Evolutionary conservation across 2,113 vertebrate species (phyloP), one percentile per base, ranked within the genome.

Genomic region (Zosterops hypoxanthus): DNA sequence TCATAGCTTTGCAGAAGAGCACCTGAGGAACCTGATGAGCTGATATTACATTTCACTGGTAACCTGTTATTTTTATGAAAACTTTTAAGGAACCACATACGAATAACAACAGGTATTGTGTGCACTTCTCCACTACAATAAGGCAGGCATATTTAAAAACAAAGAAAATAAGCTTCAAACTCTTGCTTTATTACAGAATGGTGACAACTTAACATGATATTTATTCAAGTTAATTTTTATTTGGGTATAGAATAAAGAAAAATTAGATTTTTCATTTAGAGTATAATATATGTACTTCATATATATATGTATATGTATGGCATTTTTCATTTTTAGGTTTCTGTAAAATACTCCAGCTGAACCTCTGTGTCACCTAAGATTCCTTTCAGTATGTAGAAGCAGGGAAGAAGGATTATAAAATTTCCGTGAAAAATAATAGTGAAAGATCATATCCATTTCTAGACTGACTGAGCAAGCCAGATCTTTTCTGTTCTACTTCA

Each of bases 91-190:
- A 95, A 36, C 61, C 39, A 87, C 77, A 25, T 90, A 88, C 89
- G 80, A 87, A 56, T 93, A 90, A 79, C 88, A 96, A 96, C 93
- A 94, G 94, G 69, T 96, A 96, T 31, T 94, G 95, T 96, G 98
- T 97, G 97, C 91, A 96, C 68, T 98, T 98, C 97, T 98, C 97
- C 97, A 98, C 96, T 98, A 95, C 93, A 71, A 83, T 86, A 89
- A 84, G 10, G 24, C 42, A 71, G 36, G n/a, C 9, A 4, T 60
- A 63, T 66, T 80, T 75, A 82, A 91, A 91, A 91, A 34, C 14
- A 36, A 81, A 78, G 7, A 46, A 60, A 53, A 5, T 8, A 31
- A 33, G 11, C 34, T 34, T 61, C 31, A 36, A 8, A 39, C 25
- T 71, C 52, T 53, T 8, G 41, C 57, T 88, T 84, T 90, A 24